Evolutionary conservation across 2,888 invertebrate species (phyloP).

Genomic region (Drosophila borealis): DNA sequence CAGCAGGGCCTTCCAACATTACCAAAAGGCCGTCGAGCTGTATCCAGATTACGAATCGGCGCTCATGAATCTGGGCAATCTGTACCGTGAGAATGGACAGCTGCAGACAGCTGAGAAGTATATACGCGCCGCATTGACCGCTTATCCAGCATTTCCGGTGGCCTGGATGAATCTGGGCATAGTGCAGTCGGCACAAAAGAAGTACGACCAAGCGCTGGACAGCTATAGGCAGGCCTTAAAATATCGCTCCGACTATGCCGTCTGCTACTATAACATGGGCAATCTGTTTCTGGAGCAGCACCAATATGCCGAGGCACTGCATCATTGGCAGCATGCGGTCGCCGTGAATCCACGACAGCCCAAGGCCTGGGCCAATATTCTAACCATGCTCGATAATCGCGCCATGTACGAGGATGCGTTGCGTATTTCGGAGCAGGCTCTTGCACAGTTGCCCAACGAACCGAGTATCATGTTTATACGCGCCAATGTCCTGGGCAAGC

Average conservation of each 20-base stretch:
- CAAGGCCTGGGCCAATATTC: slow-evolving; percentile 96
- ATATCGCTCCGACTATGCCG: slow-evolving; percentile 92
- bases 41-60: slow-evolving; percentile 98
- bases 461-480: slow-evolving; percentile 93
- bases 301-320: slow-evolving; percentile 90
- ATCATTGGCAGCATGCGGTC: slow-evolving; percentile 93
- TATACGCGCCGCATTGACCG: slow-evolving; percentile 89
- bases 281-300: slow-evolving; percentile 95
- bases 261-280: slow-evolving; percentile 97
- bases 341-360: slow-evolving; percentile 91
- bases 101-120: slow-evolving; percentile 95
- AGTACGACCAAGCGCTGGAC: slow-evolving; percentile 89
- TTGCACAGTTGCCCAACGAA: slow-evolving; percentile 90
- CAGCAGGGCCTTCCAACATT: slow-evolving; percentile 90
- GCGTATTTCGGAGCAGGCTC: slow-evolving; percentile 89
- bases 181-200: slow-evolving; percentile 91
- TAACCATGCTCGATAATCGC: slow-evolving; percentile 92
- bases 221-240: slow-evolving; percentile 93
- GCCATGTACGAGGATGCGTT: slow-evolving; percentile 90
- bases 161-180: slow-evolving; percentile 99
- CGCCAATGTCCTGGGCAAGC: slow-evolving; percentile 95
- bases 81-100: slow-evolving; percentile 96
- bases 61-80: slow-evolving; percentile 96
- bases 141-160: slow-evolving; percentile 92
- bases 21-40: slow-evolving; percentile 92